phyloP scores from a whole-genome alignment of 2,113 vertebrate species.

The Gobius niger region DNA sequence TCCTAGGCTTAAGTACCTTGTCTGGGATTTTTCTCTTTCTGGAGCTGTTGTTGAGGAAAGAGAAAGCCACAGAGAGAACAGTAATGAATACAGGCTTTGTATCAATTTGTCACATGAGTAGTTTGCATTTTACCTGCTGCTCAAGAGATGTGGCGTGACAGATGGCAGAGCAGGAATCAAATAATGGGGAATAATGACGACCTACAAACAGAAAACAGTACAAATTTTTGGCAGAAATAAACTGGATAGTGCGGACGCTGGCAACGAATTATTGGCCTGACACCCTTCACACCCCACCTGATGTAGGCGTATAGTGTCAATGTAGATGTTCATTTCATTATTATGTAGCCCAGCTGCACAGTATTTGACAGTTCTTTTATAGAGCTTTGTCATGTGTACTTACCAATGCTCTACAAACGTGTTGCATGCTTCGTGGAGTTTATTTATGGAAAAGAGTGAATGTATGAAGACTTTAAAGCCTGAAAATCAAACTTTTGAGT shows the following conservation, averaged over 20 bases:
- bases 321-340: too few species aligned
- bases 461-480: too few species aligned
- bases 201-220: neutral
- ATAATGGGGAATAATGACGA: neutral
- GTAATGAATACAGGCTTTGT: neutral
- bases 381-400: too few species aligned
- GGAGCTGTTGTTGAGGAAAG: neutral
- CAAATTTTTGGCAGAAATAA: neutral
- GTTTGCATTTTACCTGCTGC: slow-evolving; percentile 7
- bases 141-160: neutral
- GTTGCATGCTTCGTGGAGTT: too few species aligned
- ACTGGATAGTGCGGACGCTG: neutral
- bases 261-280: too few species aligned
- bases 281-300: too few species aligned
- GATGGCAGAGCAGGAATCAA: neutral
- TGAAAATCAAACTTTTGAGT: neutral
- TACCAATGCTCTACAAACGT: too few species aligned
- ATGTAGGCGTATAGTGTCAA: too few species aligned
- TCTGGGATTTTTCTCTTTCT: neutral
- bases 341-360: too few species aligned
- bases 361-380: too few species aligned
- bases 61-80: neutral
- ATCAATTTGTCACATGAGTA: slow-evolving; percentile 8
- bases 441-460: too few species aligned
- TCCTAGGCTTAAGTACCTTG: neutral